Percentiles rank a stretch among this genome's conserved stretches.
Evolutionary conservation across 92 coral and sea anemone genomes (phyloP).

Genomic region (Porites lobata): DNA sequence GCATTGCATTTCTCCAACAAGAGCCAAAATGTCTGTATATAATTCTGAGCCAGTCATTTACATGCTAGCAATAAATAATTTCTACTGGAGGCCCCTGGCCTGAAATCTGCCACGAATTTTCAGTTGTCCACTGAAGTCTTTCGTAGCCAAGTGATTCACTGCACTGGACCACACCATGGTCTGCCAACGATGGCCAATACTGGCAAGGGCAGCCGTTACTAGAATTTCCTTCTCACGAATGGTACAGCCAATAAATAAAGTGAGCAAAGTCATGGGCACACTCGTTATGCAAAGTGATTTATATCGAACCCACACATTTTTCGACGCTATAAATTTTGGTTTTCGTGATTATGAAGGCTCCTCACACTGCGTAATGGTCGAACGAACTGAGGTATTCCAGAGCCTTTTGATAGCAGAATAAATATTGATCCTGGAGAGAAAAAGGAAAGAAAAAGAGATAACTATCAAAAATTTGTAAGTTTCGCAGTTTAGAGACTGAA

Average conservation of each 20-base stretch:
- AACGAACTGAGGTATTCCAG: conserved; percentile 97
- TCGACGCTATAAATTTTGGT: not conserved
- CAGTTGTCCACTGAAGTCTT: not conserved
- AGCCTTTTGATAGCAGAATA: conserved; percentile 97
- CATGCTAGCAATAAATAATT: conserved; percentile 33
- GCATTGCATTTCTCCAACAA: not conserved
- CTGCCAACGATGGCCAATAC: not conserved
- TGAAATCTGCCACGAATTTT: not conserved
- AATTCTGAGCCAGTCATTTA: not conserved
- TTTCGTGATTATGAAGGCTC: not conserved
- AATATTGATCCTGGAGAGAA: conserved; percentile 84
- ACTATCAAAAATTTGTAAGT: not conserved
- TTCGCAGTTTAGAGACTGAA: not conserved
- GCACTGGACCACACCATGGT: not conserved
- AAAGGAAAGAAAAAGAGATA: not conserved
- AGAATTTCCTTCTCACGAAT: not conserved
- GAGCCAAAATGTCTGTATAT: not conserved
- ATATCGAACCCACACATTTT: not conserved
- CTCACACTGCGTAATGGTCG: conserved; percentile 93
- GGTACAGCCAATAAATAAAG: not conserved
- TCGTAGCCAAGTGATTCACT: not conserved
- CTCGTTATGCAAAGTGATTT: not conserved
- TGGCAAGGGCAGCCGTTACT: not conserved
- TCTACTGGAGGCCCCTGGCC: not conserved
- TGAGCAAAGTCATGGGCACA: not conserved